These are phyloP conservation scores for Hafferia zeledoni DNA, from an alignment of 2,797 vertebrate genomes.

Conservation along the genomic window DNA sequence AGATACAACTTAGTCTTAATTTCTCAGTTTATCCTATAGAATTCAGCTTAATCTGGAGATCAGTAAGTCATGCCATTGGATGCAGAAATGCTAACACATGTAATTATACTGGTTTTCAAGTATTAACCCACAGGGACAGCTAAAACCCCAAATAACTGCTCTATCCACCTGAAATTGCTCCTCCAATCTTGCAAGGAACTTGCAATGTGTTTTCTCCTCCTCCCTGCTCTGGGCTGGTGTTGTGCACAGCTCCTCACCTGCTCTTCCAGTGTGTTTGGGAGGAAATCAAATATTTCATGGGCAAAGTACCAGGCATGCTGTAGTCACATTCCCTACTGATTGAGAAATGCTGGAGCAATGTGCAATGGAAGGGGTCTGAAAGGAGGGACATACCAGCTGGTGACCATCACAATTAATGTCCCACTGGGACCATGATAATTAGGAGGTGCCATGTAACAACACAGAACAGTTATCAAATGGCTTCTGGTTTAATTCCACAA, in stretches of 20 bases:
- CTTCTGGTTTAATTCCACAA: background rate
- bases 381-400: background rate
- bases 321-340: background rate
- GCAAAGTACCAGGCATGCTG: background rate
- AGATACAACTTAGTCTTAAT: background rate
- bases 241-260: background rate
- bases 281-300: background rate
- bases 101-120: background rate
- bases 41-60: background rate
- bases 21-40: background rate
- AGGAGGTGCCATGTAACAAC: background rate
- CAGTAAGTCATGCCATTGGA: background rate
- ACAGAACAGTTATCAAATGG: background rate
- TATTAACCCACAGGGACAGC: background rate
- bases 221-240: background rate
- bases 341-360: background rate
- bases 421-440: background rate
- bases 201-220: background rate
- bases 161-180: background rate
- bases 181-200: background rate
- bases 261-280: background rate
- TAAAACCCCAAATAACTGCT: background rate
- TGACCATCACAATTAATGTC: background rate
- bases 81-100: background rate
- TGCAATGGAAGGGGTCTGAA: background rate